Conservation (phyloP, 1,140 invertebrate species). For the Carcinoscorpius rotundicauda region DNA sequence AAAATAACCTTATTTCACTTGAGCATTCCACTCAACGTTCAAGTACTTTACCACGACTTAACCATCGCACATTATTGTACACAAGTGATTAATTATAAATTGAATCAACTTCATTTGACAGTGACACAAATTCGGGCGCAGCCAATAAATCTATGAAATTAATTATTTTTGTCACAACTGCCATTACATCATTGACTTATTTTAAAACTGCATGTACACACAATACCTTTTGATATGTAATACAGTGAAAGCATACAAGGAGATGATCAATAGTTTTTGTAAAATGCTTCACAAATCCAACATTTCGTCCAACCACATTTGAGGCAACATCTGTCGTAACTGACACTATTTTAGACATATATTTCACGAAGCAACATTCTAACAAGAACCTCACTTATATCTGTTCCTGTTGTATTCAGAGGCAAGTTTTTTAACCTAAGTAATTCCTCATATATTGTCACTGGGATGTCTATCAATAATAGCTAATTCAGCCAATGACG, state of each 20-base stretch:
- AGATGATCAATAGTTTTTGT: background rate
- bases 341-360: background rate
- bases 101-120: constrained; percentile 1
- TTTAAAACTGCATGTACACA: background rate
- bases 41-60: background rate
- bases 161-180: background rate
- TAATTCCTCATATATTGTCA: background rate
- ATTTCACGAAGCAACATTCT: background rate
- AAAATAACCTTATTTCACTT: background rate
- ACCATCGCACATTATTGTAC: constrained; percentile 1
- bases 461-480: background rate
- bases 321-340: background rate
- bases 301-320: background rate
- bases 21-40: background rate
- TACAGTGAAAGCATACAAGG: background rate
- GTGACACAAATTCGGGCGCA: background rate
- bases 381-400: background rate
- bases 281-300: constrained; percentile 2
- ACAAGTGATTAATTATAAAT: background rate
- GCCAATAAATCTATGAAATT: background rate
- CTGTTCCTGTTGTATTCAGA: background rate
- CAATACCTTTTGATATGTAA: background rate
- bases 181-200: constrained; percentile 1
- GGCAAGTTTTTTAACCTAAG: background rate
- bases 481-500: background rate